Evolutionary conservation across 64 coral and sea anemone species (phyloP).

Genomic region (Pocillopora damicornis): DNA sequence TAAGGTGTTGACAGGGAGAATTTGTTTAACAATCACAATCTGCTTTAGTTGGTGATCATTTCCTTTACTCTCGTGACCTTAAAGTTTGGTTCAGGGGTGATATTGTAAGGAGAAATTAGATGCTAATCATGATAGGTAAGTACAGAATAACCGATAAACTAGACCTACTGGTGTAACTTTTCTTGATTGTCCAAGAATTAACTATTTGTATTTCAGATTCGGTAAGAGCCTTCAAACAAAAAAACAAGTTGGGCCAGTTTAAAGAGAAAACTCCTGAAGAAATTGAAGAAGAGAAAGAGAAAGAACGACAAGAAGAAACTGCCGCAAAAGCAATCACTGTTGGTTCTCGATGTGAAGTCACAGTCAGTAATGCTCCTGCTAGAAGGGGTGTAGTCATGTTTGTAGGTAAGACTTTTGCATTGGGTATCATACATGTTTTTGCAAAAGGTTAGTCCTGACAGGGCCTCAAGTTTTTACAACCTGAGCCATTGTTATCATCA

Average conservation of each 20-base stretch:
- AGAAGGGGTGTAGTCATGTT: constrained; percentile 91
- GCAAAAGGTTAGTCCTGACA: no score
- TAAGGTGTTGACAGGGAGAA: no score
- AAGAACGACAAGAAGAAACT: constrained; percentile 68
- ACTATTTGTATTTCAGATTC: constrained; percentile 62
- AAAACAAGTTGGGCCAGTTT: constrained; percentile 86
- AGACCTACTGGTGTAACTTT: background rate
- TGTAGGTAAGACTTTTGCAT: constrained; percentile 59
- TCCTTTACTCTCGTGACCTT: no score
- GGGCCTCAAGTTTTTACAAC: no score
- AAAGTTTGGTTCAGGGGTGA: no score
- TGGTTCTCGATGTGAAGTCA: constrained; percentile 87
- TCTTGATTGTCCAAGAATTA: background rate
- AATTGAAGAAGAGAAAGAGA: constrained; percentile 71
- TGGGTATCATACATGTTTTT: background rate
- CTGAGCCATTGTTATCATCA: no score
- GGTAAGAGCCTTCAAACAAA: constrained; percentile 91
- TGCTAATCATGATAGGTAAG: no score
- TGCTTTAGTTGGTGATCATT: no score
- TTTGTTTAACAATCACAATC: no score
- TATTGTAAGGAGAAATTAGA: no score
- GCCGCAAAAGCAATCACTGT: constrained; percentile 79
- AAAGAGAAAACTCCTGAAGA: constrained; percentile 70
- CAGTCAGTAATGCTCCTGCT: constrained; percentile 43
- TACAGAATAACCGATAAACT: no score